Evolutionary conservation across 2,113 vertebrate genomes (phyloP), one percentile per base, ranked within the genome.

Genomic region (Sula dactylatra): DNA sequence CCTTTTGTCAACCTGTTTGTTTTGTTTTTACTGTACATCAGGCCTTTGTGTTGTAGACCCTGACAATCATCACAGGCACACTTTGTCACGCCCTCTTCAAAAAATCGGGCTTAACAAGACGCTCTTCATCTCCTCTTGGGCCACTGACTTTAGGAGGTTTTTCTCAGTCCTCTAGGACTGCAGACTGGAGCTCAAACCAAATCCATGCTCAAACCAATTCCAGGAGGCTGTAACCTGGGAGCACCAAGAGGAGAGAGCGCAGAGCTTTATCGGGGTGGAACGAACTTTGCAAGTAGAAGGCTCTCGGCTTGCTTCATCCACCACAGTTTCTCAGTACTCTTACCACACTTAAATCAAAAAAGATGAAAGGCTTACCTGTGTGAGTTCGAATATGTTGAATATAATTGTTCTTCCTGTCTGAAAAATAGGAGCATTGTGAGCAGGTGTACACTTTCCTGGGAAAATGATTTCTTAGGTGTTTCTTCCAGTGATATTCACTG

Each of bases 401-500:
- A 72, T 99, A 99, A 97, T 99, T 99, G 96, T 99, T 99, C 96
- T 99, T 99, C 88, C 99, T 98, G 97, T 99, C 99, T 4, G 99
- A 99, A 97, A 99, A 99, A 96, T 99, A 99, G 93, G 98, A 99
- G 87, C 99, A 99, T 74, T 99, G 99, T 67, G 98, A 98, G 95
- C 99, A 99, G 21, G 99, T 99, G 97, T 99, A 99, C 18, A 99
- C 99, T 95, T 99, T 99, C 95, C 99, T 99, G 76, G 99, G 99
- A 94, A 99, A 99, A 96, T 99, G 99, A 92, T 99, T 99, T 92
- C 99, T 98, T 92, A 99, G 97, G 97, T 99, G 99, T 96, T 99
- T 99, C 97, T 99, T 99, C 99, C 99, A 99, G 97, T 99, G 99
- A 90, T 99, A 99, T 94, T 99, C 99, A 81, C 99, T 99, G 82